These are phyloP conservation scores for Drosophila siamana DNA, from an alignment of 2,888 invertebrate species.

Conservation along the genomic window DNA sequence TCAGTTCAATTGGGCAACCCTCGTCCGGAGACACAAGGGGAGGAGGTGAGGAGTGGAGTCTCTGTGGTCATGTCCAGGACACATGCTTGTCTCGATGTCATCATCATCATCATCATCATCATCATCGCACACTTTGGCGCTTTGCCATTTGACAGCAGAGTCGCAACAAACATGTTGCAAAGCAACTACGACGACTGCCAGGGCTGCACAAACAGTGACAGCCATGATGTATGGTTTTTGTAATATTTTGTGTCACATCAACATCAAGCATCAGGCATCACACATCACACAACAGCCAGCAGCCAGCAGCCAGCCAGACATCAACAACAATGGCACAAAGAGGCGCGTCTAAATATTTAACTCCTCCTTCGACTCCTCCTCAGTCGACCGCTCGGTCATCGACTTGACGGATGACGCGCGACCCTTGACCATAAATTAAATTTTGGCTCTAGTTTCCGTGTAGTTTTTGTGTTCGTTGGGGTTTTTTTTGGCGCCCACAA, in stretches of 20 bases:
- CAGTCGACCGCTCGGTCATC: conserved; percentile 34
- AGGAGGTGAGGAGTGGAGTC: conserved; percentile 2
- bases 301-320: no score
- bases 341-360: conserved; percentile 74
- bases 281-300: no score
- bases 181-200: no score
- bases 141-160: conserved; percentile 49
- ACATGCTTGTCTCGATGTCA: conserved; percentile 62
- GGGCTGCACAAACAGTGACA: conserved; percentile 55
- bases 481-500: no score
- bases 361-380: no score
- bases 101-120: conserved; percentile 25
- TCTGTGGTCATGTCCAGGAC: conserved; percentile 54
- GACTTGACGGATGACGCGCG: conserved; percentile 51
- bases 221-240: conserved; percentile 72
- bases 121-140: conserved; percentile 21
- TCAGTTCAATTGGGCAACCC: conserved; percentile 46
- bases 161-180: conserved; percentile 21
- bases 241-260: conserved; percentile 78
- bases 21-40: neutral
- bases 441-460: no score
- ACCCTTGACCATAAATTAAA: conserved; percentile 61
- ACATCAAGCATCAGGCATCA: conserved; percentile 48
- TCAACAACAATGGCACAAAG: conserved; percentile 43
- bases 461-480: no score